A percentile compares a stretch with the other conserved stretches of the same genome.
Conservation (phyloP, 2,113 vertebrate genomes). For the Phalacrocorax pelagicus region DNA sequence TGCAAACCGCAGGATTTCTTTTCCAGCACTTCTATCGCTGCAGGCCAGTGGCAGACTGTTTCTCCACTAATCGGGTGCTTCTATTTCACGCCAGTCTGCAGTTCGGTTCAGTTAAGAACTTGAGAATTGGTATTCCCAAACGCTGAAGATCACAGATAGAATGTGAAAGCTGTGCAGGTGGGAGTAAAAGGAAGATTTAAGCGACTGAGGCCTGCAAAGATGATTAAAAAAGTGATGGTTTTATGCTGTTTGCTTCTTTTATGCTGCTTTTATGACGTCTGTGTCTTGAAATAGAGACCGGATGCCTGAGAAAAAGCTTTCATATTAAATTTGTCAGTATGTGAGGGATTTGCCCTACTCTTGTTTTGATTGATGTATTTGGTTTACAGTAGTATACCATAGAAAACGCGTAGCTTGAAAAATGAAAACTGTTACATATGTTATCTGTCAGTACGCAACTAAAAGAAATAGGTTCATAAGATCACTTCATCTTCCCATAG, state of each 20-base stretch:
- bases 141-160: not conserved
- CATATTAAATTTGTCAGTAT: rapidly evolving
- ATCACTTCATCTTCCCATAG: not conserved
- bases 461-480: not conserved
- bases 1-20: not conserved
- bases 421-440: not conserved
- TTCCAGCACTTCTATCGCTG: not conserved
- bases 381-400: not conserved
- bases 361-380: not conserved
- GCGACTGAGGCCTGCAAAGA: not conserved
- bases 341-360: not conserved
- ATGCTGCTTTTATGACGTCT: not conserved
- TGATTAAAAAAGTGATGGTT: not conserved
- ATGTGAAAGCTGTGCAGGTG: not conserved
- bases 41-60: not conserved
- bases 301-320: not conserved
- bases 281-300: not conserved
- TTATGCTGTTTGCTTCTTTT: not conserved
- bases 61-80: not conserved
- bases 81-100: not conserved
- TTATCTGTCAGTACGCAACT: not conserved
- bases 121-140: not conserved
- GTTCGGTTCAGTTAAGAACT: not conserved
- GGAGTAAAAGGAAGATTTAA: not conserved
- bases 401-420: not conserved